These are phyloP conservation scores for Noctua janthina DNA, from an alignment of 2,888 invertebrate species.

Conservation along the genomic window DNA sequence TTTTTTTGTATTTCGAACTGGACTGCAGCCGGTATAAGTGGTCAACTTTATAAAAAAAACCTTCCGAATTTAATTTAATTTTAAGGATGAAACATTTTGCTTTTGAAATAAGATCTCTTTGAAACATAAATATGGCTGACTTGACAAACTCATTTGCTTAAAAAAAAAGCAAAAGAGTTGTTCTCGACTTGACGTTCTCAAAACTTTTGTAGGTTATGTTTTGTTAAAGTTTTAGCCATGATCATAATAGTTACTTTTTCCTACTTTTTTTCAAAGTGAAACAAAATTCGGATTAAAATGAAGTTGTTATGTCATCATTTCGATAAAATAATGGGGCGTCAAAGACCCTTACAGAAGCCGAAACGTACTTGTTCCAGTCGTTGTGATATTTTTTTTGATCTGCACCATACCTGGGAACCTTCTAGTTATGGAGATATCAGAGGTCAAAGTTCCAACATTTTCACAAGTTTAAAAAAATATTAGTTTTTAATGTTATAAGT, in stretches of 20 bases:
- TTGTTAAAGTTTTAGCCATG: constrained; percentile 1
- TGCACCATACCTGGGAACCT: neutral
- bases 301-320: neutral
- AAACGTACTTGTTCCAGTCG: neutral
- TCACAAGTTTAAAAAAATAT: neutral
- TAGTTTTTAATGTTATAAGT: neutral
- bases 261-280: neutral
- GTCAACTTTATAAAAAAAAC: no score
- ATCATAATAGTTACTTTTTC: neutral
- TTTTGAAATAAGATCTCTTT: neutral
- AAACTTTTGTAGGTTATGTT: constrained; percentile 35
- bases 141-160: no score
- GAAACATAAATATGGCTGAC: neutral
- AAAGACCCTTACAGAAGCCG: neutral
- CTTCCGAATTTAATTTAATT: neutral
- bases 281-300: neutral
- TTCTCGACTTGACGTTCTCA: neutral
- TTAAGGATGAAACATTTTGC: neutral
- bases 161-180: neutral
- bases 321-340: neutral
- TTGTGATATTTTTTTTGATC: neutral
- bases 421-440: neutral
- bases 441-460: neutral
- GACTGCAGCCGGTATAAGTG: no score
- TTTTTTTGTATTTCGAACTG: no score